Evolutionary conservation across 2,797 vertebrate genomes (phyloP).

Genomic region (Hydrophis major): DNA sequence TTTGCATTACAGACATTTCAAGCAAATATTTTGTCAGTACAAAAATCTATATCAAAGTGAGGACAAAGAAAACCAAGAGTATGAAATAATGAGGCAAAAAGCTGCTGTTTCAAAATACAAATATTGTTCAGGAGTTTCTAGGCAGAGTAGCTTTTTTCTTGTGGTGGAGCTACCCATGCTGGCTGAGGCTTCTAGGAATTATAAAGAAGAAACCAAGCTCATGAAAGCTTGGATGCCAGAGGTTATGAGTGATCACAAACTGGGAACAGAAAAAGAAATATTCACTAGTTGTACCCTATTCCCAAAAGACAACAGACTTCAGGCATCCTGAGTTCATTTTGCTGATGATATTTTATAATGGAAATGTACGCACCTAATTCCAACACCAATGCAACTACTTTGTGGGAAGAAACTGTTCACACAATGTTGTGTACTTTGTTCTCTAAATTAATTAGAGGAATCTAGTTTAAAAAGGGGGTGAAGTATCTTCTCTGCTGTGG

Average conservation of each 20-base stretch:
- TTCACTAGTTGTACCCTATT: not conserved
- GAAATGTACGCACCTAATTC: not conserved
- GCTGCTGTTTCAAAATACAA: not conserved
- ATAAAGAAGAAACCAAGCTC: not conserved
- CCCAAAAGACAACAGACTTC: not conserved
- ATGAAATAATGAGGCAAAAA: not conserved
- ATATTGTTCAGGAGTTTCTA: not conserved
- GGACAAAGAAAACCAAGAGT: not conserved
- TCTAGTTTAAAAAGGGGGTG: not conserved
- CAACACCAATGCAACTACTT: not conserved
- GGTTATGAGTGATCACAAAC: not conserved
- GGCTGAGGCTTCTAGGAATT: not conserved
- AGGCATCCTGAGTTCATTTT: not conserved
- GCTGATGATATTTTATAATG: not conserved
- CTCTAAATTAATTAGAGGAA: not conserved
- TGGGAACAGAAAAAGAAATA: not conserved
- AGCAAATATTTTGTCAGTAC: constrained; percentile 16
- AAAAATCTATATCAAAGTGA: not conserved
- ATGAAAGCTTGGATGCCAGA: not conserved
- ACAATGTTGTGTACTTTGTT: not conserved
- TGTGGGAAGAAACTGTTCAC: not conserved
- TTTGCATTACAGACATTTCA: not conserved
- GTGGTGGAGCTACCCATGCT: not conserved
- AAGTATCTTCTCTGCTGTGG: not conserved
- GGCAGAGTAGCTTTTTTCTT: not conserved